Percentiles rank a stretch among this genome's conserved stretches.
Evolutionary conservation across 64 coral and sea anemone species (phyloP).

Genomic region (Astreopora myriophthalma): DNA sequence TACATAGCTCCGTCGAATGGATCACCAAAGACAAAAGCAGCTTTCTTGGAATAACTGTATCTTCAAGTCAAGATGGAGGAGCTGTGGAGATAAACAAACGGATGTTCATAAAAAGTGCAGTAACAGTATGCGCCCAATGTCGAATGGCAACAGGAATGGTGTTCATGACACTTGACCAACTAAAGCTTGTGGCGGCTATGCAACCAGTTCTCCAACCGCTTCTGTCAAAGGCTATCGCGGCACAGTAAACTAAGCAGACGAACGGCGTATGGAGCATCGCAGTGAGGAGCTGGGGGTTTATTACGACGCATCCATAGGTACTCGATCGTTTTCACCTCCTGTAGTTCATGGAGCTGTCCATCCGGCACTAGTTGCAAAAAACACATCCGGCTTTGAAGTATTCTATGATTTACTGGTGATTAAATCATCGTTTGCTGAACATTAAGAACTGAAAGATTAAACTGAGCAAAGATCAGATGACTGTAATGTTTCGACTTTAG

Average conservation of each 20-base stretch:
- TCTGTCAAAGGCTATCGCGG: background rate
- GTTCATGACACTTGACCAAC: constrained; percentile 68
- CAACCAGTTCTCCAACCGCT: background rate
- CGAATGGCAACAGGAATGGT: constrained; percentile 76
- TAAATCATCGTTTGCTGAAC: no score
- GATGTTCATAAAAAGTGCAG: constrained; percentile 71
- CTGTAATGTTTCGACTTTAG: no score
- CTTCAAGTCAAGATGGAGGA: constrained; percentile 44
- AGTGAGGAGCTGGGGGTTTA: no score
- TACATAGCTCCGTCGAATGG: constrained; percentile 77
- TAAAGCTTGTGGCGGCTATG: constrained; percentile 25
- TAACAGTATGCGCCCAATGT: constrained; percentile 72
- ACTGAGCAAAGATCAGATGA: no score
- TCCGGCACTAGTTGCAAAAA: no score
- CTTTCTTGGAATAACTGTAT: constrained; percentile 67
- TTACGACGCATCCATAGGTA: no score
- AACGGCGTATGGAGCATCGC: no score
- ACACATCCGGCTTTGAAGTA: no score
- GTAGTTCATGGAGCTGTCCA: no score
- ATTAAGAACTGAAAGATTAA: no score
- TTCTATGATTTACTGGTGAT: no score
- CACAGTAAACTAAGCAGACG: background rate
- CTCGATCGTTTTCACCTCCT: no score
- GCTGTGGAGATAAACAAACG: constrained; percentile 40
- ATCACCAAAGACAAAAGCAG: constrained; percentile 45